These are phyloP conservation scores for Heterotis niloticus DNA, from an alignment of 2,113 vertebrate genomes.

Conservation along the genomic window DNA sequence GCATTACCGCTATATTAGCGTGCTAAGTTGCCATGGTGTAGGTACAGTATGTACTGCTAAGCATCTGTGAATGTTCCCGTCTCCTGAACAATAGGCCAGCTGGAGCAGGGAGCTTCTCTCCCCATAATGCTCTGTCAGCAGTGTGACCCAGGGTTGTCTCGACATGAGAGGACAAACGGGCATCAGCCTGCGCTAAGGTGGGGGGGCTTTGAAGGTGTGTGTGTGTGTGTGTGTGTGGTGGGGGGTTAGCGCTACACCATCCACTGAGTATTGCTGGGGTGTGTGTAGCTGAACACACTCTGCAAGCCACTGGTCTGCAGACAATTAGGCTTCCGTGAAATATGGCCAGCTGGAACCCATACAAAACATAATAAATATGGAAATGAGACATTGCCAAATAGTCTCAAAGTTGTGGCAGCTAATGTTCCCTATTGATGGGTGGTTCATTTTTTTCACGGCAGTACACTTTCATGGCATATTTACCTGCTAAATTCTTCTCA, in stretches of 20 bases:
- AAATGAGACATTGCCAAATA: slow-evolving; percentile 18
- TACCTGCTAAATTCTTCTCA: slow-evolving; percentile 15
- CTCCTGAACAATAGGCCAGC: too few species aligned
- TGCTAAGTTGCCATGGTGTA: background rate
- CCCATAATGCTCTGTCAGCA: slow-evolving; percentile 69
- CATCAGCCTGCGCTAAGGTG: slow-evolving; percentile 72
- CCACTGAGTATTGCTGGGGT: slow-evolving; percentile 28
- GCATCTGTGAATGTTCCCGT: background rate
- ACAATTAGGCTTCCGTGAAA: slow-evolving; percentile 32
- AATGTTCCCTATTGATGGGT: slow-evolving; percentile 8
- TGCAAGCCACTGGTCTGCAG: slow-evolving; percentile 28
- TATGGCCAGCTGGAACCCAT: slow-evolving; percentile 44
- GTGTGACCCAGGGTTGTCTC: slow-evolving; percentile 68
- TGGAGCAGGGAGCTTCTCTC: slow-evolving; percentile 70
- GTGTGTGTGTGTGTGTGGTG: too few species aligned
- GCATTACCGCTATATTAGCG: background rate
- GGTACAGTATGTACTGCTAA: background rate
- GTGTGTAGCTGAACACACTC: slow-evolving; percentile 20
- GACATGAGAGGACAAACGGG: slow-evolving; percentile 75
- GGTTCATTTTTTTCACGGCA: background rate
- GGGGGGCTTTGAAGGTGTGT: slow-evolving; percentile 60
- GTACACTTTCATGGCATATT: slow-evolving; percentile 9
- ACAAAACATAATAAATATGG: slow-evolving; percentile 41
- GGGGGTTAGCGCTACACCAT: slow-evolving; percentile 59
- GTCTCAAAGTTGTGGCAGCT: slow-evolving; percentile 22